Conservation (phyloP, 2,797 vertebrate species). For the Chromobotia macracanthus region DNA sequence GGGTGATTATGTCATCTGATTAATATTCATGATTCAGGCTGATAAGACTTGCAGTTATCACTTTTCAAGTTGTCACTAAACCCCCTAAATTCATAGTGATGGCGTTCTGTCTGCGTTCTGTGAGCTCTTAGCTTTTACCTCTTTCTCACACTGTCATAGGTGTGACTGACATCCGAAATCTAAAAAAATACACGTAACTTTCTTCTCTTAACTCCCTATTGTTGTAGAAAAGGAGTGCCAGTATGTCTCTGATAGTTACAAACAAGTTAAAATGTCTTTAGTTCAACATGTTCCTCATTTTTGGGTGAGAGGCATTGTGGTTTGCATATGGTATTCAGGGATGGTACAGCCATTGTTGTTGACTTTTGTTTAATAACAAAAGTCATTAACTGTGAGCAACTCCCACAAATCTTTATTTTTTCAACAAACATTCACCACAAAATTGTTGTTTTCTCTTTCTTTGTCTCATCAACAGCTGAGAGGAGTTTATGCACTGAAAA, state of each 20-base stretch:
- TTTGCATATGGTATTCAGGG: conserved; percentile 16
- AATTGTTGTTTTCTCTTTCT: conserved; percentile 40
- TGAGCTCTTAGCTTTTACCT: conserved; percentile 47
- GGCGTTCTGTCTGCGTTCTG: background rate
- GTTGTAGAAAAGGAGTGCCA: conserved; percentile 67
- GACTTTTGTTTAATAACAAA: conserved; percentile 24
- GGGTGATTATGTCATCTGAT: background rate
- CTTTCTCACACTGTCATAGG: conserved; percentile 64
- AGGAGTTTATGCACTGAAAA: conserved; percentile 97
- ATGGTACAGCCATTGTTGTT: conserved; percentile 27
- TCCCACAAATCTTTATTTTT: conserved; percentile 24
- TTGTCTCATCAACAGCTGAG: conserved; percentile 84
- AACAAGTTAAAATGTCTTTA: conserved; percentile 26
- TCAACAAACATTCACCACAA: conserved; percentile 40
- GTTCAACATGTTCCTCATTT: conserved; percentile 37
- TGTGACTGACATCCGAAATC: conserved; percentile 66
- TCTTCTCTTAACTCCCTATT: conserved; percentile 32
- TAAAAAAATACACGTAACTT: conserved; percentile 68
- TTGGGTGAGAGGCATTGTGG: conserved; percentile 19
- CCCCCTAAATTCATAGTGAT: background rate
- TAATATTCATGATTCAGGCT: background rate
- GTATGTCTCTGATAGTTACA: conserved; percentile 68
- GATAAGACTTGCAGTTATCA: background rate
- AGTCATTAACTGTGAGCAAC: conserved; percentile 35
- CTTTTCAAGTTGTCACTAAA: background rate